These are phyloP conservation scores for Stigmatopora argus DNA, from an alignment of 2,113 vertebrate genomes.

Conservation along the genomic window DNA sequence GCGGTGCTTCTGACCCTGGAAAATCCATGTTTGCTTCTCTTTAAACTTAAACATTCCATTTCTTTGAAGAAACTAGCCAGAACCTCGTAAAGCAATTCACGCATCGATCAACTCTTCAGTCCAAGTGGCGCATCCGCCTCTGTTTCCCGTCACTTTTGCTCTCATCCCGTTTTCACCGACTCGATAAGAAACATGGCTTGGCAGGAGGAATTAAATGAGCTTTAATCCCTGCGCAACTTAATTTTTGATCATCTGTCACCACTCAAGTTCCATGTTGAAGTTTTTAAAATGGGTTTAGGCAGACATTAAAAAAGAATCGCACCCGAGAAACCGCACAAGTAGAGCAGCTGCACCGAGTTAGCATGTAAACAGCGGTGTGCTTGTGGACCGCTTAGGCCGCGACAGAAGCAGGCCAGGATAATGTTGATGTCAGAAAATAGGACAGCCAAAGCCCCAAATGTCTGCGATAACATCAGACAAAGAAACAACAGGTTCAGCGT, in stretches of 20 bases:
- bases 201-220: not conserved
- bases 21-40: too few relatives aligned
- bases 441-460: conserved; percentile 42
- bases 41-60: not conserved
- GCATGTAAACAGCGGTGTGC: conserved; percentile 30
- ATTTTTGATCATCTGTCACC: not conserved
- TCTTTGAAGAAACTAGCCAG: not conserved
- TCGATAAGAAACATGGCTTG: not conserved
- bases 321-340: conserved; percentile 17
- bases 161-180: not conserved
- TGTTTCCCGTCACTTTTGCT: not conserved
- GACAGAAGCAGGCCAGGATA: conserved; percentile 52
- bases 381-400: conserved; percentile 15
- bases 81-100: not conserved
- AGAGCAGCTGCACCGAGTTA: conserved; percentile 15
- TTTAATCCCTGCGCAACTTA: not conserved
- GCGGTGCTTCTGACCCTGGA: too few relatives aligned
- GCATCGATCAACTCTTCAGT: not conserved
- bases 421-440: conserved; percentile 52
- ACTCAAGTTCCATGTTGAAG: not conserved
- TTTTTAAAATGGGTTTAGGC: not conserved
- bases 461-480: conserved; percentile 36
- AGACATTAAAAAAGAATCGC: not conserved
- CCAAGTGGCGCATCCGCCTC: not conserved
- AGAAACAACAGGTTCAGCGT: conserved; percentile 55